Base-by-base conservation (phyloP, 2,888 invertebrate genomes). In the Cryptophagus acutangulus region DNA sequence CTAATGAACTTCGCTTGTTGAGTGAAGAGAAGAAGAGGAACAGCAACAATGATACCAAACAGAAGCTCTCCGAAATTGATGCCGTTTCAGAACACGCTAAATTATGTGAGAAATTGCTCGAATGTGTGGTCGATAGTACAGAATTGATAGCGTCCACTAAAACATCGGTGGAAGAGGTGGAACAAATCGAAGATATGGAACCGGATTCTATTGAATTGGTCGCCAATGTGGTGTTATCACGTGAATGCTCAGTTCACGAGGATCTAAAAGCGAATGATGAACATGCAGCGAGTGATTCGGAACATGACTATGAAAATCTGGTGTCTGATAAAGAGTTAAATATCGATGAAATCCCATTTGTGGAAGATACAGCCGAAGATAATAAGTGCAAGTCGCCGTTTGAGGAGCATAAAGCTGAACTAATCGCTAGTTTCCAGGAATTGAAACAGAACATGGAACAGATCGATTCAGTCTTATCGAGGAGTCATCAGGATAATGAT, bases 1-100 rank as follows among this genome's bases (percentile, higher is more conserved):
- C 78, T n/a, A 75, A 78, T 48, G 83, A 84, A 46, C 67, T 84
- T 59, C 58, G 59, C 36, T 48, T 55, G 18, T 49, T 65, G 2
- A 56, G 53, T 31, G 57, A 58, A 29, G 57, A 57, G 30, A 54
- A 49, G 20, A 43, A 49, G 29, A 41, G 36, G 13, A 20, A 49
- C 31, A 30, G 34, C 20, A 33, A 31, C 34, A 41, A 28, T 28
- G 35, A 42, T 14, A 37, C 26, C 13, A 25, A 51, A 10, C 42
- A 45, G 35, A 43, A 48, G 33, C 40, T 59, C 26, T 54, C 51
- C 5, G 69, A 72, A 38, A 71, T 72, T 17, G 71, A 73, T 44
- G 67, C 69, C 0, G 71, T 70, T 0, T 71, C 73, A 1, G 70
- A 72, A 46, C 71, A 71, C 2, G 71, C 72, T 2, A 73, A 71